Base-by-base conservation (phyloP, 2,797 vertebrate species). In the Scarus forsteni region DNA sequence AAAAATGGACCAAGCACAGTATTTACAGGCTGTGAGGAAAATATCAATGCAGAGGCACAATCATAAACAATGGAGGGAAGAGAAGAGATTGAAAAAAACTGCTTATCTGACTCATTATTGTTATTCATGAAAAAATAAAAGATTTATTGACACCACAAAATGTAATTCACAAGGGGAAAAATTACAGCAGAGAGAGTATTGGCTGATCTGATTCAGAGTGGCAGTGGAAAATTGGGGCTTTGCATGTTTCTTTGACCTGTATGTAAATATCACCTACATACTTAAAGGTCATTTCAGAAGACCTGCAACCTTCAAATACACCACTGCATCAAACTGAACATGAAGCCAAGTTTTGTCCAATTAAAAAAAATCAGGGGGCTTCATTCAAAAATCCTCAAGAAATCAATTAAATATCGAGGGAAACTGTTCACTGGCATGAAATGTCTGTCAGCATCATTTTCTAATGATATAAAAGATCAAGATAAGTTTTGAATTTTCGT, bases 221-320 rank as follows among this genome's bases (percentile, higher is more conserved):
- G 74, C 60, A 68, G 70, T 13, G 39, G 57, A 61, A 67, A 77
- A 53, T 43, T 38, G 38, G 0, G 12, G 6, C 49, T 75, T 78
- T 77, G 55, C 63, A 63, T 68, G 15, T 56, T 15, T 56, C 15
- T 56, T 13, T 56, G 27, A 27, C 13, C 66, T 46, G 34, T 8
- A 16, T 60, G 48, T 70, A 48, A 54, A 67, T 48, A 53, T 69
- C 57, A 56, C 46, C 60, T 56, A 18, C 8, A 42, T 60, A 38
- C 53, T 38, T n/a, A 60, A 79, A 83, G 70, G 84, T 83, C 74
- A 63, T 53, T 70, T 60, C 18, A 66, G 18, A 7, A 49, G 42
- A 66, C 59, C 74, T 62, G 46, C 19, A 8, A 49, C 60, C 6
- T 27, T 53, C 18, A 66, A 55, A 57, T 66, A 49, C 51, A 13